Evolutionary conservation across 2,113 vertebrate species (phyloP).

Genomic region (Spilogale gracilis): DNA sequence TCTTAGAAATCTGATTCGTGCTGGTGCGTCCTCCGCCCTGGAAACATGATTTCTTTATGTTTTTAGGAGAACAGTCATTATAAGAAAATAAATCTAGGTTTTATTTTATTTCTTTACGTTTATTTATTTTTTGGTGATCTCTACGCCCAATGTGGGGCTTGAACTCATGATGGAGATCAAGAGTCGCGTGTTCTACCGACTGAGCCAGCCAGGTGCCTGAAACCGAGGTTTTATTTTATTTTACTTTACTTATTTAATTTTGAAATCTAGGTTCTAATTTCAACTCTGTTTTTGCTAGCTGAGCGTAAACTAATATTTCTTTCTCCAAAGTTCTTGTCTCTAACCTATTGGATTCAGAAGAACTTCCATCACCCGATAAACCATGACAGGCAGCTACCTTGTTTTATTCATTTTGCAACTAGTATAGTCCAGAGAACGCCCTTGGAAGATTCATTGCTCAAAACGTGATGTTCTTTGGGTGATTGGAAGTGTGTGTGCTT

Average conservation of each 20-base stretch:
- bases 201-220: not conserved
- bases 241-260: too few species aligned
- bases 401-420: not conserved
- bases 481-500: not conserved
- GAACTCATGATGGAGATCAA: not conserved
- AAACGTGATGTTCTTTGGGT: not conserved
- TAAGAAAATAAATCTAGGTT: not conserved
- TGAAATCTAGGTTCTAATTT: not conserved
- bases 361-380: not conserved
- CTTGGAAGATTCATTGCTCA: not conserved
- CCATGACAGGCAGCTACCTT: too few species aligned
- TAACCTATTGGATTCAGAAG: fast-evolving
- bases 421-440: not conserved
- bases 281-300: not conserved
- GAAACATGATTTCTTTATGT: not conserved
- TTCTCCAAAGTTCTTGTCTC: not conserved
- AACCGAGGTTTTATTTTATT: not conserved
- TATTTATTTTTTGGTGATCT: not conserved
- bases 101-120: not conserved
- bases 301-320: not conserved
- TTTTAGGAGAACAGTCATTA: not conserved
- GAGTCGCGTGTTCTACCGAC: not conserved
- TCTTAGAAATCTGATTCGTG: not conserved
- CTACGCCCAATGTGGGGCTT: not conserved
- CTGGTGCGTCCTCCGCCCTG: not conserved